Percentiles rank a stretch among this genome's conserved stretches.
Conservation (phyloP, 1,140 invertebrate genomes). For the Aphis craccivora region DNA sequence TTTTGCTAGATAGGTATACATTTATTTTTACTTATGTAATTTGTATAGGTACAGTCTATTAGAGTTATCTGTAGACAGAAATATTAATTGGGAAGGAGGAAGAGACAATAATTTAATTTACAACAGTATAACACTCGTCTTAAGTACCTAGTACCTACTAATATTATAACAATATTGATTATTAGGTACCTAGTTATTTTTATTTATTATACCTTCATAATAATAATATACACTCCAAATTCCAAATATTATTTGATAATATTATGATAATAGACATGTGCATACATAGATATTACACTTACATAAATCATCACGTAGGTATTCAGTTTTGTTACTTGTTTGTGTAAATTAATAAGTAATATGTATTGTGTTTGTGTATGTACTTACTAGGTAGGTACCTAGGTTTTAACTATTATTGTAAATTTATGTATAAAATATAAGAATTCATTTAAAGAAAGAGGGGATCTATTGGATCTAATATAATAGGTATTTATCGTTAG, state of each 20-base stretch:
- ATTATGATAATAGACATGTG: background rate
- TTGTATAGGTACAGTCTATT: background rate
- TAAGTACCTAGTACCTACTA: background rate
- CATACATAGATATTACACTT: too few relatives aligned
- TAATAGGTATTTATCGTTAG: background rate
- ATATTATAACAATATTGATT: background rate
- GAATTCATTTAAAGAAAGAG: background rate
- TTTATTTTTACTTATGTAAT: too few relatives aligned
- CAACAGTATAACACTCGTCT: background rate
- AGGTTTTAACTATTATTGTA: too few relatives aligned
- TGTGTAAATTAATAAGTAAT: too few relatives aligned
- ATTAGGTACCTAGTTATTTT: background rate
- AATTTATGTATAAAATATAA: too few relatives aligned
- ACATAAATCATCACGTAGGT: too few relatives aligned
- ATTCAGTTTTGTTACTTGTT: too few relatives aligned
- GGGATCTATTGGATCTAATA: background rate
- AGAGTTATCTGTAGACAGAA: background rate
- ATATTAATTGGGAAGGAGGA: background rate
- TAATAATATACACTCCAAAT: background rate
- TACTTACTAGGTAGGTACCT: too few relatives aligned
- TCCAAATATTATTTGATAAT: conserved; percentile 3
- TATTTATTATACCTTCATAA: background rate
- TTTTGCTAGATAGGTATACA: background rate
- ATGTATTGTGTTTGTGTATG: too few relatives aligned
- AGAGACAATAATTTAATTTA: background rate